A percentile compares a stretch with the other conserved stretches of the same genome.
Evolutionary conservation across 2,888 invertebrate genomes (phyloP).

Genomic region (Microchrysa polita): DNA sequence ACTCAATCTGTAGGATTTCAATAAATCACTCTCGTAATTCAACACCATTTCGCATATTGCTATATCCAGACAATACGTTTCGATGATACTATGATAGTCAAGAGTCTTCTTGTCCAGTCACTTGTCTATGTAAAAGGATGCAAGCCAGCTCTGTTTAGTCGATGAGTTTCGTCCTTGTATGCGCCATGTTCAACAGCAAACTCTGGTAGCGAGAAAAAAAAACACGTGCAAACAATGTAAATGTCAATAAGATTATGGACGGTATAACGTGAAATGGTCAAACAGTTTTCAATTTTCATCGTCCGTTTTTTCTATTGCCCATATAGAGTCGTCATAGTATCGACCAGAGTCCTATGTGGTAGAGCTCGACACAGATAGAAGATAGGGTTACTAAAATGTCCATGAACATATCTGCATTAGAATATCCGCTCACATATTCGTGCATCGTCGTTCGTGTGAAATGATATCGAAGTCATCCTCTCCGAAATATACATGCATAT

Average conservation of each 20-base stretch:
- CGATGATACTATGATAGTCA: neutral
- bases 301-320: slow-evolving; percentile 8
- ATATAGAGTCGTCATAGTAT: neutral
- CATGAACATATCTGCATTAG: neutral
- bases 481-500: too few relatives aligned
- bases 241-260: slow-evolving; percentile 49
- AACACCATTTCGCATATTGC: slow-evolving; percentile 38
- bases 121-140: slow-evolving; percentile 4
- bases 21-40: slow-evolving; percentile 41
- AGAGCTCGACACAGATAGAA: neutral
- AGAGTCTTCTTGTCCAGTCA: neutral
- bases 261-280: slow-evolving; percentile 45
- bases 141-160: neutral
- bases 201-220: too few relatives aligned
- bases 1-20: slow-evolving; percentile 37
- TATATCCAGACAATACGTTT: neutral
- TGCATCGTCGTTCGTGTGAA: neutral
- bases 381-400: too few relatives aligned
- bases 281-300: slow-evolving; percentile 46
- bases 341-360: neutral
- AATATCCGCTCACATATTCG: neutral
- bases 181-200: slow-evolving; percentile 7
- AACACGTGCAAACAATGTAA: slow-evolving; percentile 47
- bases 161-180: slow-evolving; percentile 7
- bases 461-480: neutral